Percentiles rank a stretch among this genome's conserved stretches.
phyloP scores from a whole-genome alignment of 2,113 vertebrate genomes.

The Oncorhynchus keta region DNA sequence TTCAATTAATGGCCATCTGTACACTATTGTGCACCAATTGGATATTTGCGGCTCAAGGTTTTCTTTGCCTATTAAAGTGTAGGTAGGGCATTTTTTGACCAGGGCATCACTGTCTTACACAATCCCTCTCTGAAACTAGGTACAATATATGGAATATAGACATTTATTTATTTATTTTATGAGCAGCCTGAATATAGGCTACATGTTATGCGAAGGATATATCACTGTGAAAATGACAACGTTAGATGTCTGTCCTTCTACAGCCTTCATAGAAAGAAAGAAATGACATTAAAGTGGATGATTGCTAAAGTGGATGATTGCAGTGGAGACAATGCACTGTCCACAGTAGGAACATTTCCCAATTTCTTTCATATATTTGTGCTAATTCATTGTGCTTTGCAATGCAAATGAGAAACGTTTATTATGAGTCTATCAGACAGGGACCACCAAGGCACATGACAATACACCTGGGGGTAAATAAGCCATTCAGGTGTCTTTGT shows the following conservation, averaged over 20 bases:
- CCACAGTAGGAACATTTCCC: constrained; percentile 57
- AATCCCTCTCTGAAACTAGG: no score
- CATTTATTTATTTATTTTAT: neutral
- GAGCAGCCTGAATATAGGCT: neutral
- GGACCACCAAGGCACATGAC: neutral
- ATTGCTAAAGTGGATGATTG: constrained; percentile 48
- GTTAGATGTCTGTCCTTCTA: constrained; percentile 37
- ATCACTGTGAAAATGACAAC: constrained; percentile 12
- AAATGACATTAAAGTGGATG: constrained; percentile 20
- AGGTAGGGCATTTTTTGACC: neutral
- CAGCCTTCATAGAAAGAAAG: constrained; percentile 19
- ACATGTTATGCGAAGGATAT: constrained; percentile 12
- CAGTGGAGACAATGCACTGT: constrained; percentile 32
- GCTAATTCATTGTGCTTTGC: constrained; percentile 46
- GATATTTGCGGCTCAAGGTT: neutral
- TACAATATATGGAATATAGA: neutral
- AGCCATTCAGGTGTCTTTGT: constrained; percentile 4
- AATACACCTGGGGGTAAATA: constrained; percentile 9
- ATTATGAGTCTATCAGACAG: constrained; percentile 35
- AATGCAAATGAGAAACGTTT: constrained; percentile 56
- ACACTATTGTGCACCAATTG: neutral
- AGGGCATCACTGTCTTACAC: no score
- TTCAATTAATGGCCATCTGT: constrained; percentile 22
- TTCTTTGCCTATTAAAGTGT: neutral
- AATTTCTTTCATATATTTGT: constrained; percentile 51